A percentile compares a stretch with the other conserved stretches of the same genome.
phyloP scores from a whole-genome alignment of 2,888 invertebrate species.

The Holacanthella duospinosa region DNA sequence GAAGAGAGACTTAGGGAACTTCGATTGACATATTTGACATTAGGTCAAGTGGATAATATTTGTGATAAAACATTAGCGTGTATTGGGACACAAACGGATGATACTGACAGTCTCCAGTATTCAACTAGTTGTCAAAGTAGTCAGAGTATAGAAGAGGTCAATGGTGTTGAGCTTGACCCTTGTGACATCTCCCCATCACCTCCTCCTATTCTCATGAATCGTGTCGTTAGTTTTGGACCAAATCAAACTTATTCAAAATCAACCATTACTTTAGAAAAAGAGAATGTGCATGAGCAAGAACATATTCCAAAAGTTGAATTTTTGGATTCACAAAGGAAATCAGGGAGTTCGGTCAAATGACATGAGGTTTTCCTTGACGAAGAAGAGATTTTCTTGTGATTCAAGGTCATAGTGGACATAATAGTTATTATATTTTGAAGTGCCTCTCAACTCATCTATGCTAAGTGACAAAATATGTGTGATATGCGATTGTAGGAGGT shows the following conservation, averaged over 20 bases:
- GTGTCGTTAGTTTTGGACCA: neutral
- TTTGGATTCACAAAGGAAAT: neutral
- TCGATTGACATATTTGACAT: neutral
- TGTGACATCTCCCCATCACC: neutral
- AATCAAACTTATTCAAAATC: neutral
- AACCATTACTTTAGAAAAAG: neutral
- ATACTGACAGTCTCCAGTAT: neutral
- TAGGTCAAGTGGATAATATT: neutral
- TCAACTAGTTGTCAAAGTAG: neutral
- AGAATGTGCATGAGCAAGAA: neutral
- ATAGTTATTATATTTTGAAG: no score
- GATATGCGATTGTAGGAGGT: no score
- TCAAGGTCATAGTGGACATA: no score
- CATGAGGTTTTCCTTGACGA: neutral
- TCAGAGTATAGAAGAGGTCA: neutral
- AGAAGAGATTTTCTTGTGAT: neutral
- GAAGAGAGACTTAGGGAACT: neutral
- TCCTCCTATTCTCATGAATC: neutral
- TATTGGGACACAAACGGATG: neutral
- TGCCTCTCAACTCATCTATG: neutral
- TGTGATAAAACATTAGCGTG: neutral
- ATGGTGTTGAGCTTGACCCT: no score
- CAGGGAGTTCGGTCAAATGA: neutral
- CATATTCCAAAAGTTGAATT: neutral
- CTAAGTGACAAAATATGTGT: no score